A percentile compares a stretch with the other conserved stretches of the same genome.
Conservation (phyloP, 2,797 vertebrate species). For the Syngnathus acus region DNA sequence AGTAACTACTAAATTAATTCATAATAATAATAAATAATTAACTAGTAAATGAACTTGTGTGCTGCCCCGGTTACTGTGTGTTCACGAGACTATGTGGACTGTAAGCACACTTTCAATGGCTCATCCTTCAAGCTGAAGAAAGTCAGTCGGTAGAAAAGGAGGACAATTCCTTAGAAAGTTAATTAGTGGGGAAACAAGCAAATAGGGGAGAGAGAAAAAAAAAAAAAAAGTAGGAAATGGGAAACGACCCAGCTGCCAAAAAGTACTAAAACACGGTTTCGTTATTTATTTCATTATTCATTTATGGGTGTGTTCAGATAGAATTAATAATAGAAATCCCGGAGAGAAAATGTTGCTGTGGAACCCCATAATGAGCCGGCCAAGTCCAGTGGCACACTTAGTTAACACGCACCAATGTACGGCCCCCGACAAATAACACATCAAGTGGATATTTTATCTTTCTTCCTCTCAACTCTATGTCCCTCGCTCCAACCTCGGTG, state of each 20-base stretch:
- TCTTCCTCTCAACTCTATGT: slow-evolving; percentile 51
- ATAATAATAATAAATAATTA: no score
- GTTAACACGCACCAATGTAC: slow-evolving; percentile 68
- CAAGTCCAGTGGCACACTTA: slow-evolving; percentile 68
- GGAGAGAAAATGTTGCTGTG: slow-evolving; percentile 65
- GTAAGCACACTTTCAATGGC: slow-evolving; percentile 27
- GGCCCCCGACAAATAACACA: slow-evolving; percentile 68
- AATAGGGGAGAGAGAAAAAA: slow-evolving; percentile 13
- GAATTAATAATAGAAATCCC: slow-evolving; percentile 75
- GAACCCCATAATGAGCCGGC: slow-evolving; percentile 60
- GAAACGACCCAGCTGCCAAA: slow-evolving; percentile 71
- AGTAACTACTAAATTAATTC: no score
- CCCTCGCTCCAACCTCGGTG: background rate
- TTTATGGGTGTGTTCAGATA: slow-evolving; percentile 76
- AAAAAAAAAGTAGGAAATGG: slow-evolving; percentile 62
- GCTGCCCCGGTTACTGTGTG: slow-evolving; percentile 29
- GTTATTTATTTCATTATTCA: slow-evolving; percentile 78
- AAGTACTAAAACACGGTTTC: slow-evolving; percentile 69
- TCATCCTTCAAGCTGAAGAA: slow-evolving; percentile 37
- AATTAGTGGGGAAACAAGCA: slow-evolving; percentile 67
- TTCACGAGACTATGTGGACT: slow-evolving; percentile 16
- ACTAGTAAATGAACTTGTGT: slow-evolving; percentile 8
- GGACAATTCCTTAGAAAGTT: slow-evolving; percentile 76
- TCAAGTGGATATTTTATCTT: slow-evolving; percentile 53
- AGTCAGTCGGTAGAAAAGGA: slow-evolving; percentile 61